A percentile compares a stretch with the other conserved stretches of the same genome.
phyloP scores from a whole-genome alignment of 1,140 invertebrate species.

The Drosophila littoralis region DNA sequence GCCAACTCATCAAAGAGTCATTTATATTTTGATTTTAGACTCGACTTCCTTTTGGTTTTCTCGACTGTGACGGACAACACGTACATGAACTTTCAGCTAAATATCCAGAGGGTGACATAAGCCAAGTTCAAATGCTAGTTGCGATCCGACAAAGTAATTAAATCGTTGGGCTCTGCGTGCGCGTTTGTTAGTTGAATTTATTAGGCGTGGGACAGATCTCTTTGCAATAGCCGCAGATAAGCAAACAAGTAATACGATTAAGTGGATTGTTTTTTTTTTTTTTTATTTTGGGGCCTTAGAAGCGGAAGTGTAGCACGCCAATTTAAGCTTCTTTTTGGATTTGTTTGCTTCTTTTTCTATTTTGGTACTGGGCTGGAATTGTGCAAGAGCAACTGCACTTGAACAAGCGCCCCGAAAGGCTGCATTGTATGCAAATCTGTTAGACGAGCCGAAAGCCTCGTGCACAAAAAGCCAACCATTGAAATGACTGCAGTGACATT shows the following conservation, averaged over 20 bases:
- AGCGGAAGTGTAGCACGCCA: slow-evolving; percentile 59
- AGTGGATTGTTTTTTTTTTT: not conserved
- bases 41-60: slow-evolving; percentile 66
- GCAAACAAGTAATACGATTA: slow-evolving; percentile 17
- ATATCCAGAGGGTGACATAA: slow-evolving; percentile 43
- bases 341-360: slow-evolving; percentile 19
- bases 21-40: slow-evolving; percentile 58
- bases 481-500: slow-evolving; percentile 70
- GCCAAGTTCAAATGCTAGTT: slow-evolving; percentile 67
- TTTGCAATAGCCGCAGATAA: slow-evolving; percentile 50
- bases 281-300: slow-evolving; percentile 19
- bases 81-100: slow-evolving; percentile 61
- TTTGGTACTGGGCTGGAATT: slow-evolving; percentile 49
- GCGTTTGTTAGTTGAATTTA: slow-evolving; percentile 63
- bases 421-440: slow-evolving; percentile 75
- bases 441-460: slow-evolving; percentile 19
- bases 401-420: slow-evolving; percentile 33
- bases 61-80: slow-evolving; percentile 66
- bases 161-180: slow-evolving; percentile 54
- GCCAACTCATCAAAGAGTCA: slow-evolving; percentile 72
- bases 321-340: slow-evolving; percentile 19
- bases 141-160: slow-evolving; percentile 59
- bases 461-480: slow-evolving; percentile 67
- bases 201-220: slow-evolving; percentile 74
- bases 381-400: slow-evolving; percentile 73